Evolutionary conservation across 2,113 vertebrate genomes (phyloP), one percentile per base, ranked within the genome.

Genomic region (Rhinoptilus africanus): DNA sequence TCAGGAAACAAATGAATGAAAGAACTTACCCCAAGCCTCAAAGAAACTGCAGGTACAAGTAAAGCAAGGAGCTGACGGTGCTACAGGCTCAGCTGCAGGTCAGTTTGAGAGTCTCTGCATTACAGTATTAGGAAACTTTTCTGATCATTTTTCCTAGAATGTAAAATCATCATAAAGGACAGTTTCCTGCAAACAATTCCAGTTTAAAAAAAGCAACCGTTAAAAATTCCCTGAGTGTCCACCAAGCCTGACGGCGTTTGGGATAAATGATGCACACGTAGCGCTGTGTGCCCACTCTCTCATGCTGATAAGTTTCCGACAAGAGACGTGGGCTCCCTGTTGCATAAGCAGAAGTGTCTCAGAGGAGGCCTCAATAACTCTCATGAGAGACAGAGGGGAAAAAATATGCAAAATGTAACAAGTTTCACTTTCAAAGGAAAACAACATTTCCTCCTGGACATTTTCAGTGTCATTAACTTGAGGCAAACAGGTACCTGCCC

Each of bases 341-440:
- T 93, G 74, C 84, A 63, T 93, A 91, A 96, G 71, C 32, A 71
- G 50, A 95, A 89, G 37, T 34, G 59, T 96, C 93, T 95, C 94
- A 85, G 80, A 90, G 76, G 91, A 97, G 66, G 75, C 74, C 21
- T 89, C 2, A 3, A 82, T 72, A 92, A 89, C 60, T 88, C 89
- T 87, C 91, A 50, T 57, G 92, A 92, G 95, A 95, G 47, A 91
- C 43, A 89, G 48, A 94, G 84, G 88, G 84, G 48, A 47, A 96
- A 94, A 92, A 87, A 54, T 79, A 97, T 95, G 96, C 91, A 92
- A 96, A 95, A 88, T 2, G 4, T 73, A 91, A 79, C 26, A 91
- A 7, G 71, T 97, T 96, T 96, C 94, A 97, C 87, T 97, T 97
- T 96, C 94, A 96, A 93, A 94, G 97, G 97, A 97, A 97, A 95